Base-by-base conservation (phyloP, 2,113 vertebrate species). In the Sapajus apella region DNA sequence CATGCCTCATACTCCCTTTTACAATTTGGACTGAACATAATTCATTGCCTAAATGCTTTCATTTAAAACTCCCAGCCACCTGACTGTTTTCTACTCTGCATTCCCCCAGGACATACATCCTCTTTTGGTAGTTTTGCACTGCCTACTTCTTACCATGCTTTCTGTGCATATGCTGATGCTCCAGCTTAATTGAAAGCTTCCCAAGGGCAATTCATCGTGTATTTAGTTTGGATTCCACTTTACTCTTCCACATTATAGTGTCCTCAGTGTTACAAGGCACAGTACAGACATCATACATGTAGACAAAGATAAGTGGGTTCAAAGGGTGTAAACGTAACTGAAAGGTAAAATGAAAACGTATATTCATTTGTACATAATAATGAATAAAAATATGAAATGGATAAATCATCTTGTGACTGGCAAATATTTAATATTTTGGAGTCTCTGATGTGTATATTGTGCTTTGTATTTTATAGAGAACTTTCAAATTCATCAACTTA, bases 21-120 rank as follows among this genome's bases (percentile, higher is more conserved):
- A 90, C 35, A 85, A 64, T 82, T 84, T 92, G 43, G 55, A 81
- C 32, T 89, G 61, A 68, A 58, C 35, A 83, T 94, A 95, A 95
- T 73, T 86, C 75, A 84, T 23, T 72, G 73, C 27, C 61, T 64
- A 87, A 90, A 92, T 64, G 25, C 79, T 92, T 92, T 92, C 52
- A 27, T 82, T 94, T 90, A 89, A 82, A 89, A 92, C 73, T 94
- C 56, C 23, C 18, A 77, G 13, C 30, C 37, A 82, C 64, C 25
- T 61, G 18, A 85, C 43, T 50, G 4, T 85, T 83, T 80, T 32
- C 70, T n/a, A 9, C 72, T 87, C 56, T 45, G 16, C 12, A 64
- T 88, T 97, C 25, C 72, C 30, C 80, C n/a, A 16, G 56, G 40
- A 90, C 3, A 6, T 17, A 21, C 5, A 43, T 56, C 5, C 6